Evolutionary conservation across 2,888 invertebrate species (phyloP).

Genomic region (Tholera decimalis): DNA sequence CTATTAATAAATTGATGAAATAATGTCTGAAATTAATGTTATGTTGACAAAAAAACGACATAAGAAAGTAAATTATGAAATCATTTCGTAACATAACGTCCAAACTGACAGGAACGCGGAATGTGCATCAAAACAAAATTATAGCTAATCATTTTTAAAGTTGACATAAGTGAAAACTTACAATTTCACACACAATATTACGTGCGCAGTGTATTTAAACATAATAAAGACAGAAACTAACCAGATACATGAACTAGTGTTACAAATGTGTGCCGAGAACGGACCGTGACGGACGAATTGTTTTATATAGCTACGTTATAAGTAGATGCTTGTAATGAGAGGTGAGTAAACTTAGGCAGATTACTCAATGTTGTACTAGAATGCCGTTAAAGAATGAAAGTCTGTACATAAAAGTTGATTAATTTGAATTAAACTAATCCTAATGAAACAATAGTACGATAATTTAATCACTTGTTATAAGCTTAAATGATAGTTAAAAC

Average conservation of each 20-base stretch:
- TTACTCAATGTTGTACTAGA: constrained; percentile 60
- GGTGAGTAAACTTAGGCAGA: constrained; percentile 57
- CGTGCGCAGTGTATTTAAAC: background rate
- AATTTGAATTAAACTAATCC: background rate
- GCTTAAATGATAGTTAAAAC: background rate
- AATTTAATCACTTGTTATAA: background rate
- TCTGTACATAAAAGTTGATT: constrained; percentile 7
- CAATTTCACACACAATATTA: constrained; percentile 8
- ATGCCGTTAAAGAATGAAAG: constrained; percentile 41
- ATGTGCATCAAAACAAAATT: background rate
- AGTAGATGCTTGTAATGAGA: constrained; percentile 53
- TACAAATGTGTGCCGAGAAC: constrained; percentile 56
- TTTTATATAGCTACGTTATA: constrained; percentile 46
- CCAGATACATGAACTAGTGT: constrained; percentile 44
- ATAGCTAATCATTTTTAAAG: background rate
- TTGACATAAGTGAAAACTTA: constrained; percentile 4
- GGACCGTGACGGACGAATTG: constrained; percentile 63
- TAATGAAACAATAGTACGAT: background rate
- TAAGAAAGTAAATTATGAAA: background rate
- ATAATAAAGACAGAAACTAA: constrained; percentile 13
- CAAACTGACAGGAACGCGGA: constrained; percentile 2
- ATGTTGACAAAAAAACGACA: constrained; percentile 11
- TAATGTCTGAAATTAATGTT: background rate
- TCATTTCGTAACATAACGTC: background rate
- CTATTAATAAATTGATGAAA: background rate